Evolutionary conservation across 2,113 vertebrate species (phyloP).

Genomic region (Leptodactylus fuscus): DNA sequence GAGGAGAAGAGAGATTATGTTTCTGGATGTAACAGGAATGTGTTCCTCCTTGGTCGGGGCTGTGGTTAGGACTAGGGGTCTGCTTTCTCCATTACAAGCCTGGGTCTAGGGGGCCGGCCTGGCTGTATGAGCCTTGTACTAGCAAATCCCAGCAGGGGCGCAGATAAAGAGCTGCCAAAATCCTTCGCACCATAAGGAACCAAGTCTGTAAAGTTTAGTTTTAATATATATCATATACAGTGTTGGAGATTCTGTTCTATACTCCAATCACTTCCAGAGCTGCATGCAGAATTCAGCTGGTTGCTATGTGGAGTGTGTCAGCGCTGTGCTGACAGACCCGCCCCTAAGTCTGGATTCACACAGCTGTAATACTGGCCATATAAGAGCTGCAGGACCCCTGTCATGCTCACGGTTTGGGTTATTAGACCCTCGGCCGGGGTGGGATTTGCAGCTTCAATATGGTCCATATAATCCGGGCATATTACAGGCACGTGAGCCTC

Average conservation of each 20-base stretch:
- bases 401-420: too few relatives aligned
- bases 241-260: neutral
- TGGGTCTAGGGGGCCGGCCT: neutral
- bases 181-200: too few relatives aligned
- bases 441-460: too few relatives aligned
- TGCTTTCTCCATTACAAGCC: constrained; percentile 6
- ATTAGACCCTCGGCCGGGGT: too few relatives aligned
- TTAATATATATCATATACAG: neutral
- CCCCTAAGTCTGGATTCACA: too few relatives aligned
- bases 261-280: neutral
- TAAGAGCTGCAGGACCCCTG: too few relatives aligned
- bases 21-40: constrained; percentile 37
- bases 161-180: neutral
- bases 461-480: too few relatives aligned
- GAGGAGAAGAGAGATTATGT: constrained; percentile 34
- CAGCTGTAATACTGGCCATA: too few relatives aligned
- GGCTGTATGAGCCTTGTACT: neutral
- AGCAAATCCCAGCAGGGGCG: neutral
- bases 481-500: too few relatives aligned
- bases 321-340: neutral
- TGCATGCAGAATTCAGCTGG: neutral
- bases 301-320: neutral
- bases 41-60: constrained; percentile 23
- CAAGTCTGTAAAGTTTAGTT: neutral
- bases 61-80: neutral